phyloP scores from a whole-genome alignment of 2,888 invertebrate genomes.

The Pollenia labialis region DNA sequence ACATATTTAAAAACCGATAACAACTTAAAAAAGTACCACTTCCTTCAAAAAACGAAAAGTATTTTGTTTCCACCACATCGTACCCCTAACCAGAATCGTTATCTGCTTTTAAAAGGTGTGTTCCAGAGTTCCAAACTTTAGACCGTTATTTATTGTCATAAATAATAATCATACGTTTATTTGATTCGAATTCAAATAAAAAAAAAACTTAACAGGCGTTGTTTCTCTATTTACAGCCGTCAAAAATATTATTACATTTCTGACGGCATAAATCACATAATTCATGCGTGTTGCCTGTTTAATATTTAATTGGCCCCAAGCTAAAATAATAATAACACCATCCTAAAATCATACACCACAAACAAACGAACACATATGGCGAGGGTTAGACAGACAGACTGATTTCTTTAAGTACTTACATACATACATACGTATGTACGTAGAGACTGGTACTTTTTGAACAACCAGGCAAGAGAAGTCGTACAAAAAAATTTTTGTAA shows the following conservation, averaged over 20 bases:
- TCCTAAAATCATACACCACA: conserved; percentile 1
- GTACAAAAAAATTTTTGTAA: conserved; percentile 44
- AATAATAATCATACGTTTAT: conserved; percentile 64
- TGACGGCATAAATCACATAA: conserved; percentile 75
- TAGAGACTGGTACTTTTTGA: neutral
- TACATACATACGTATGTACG: no score
- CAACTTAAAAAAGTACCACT: neutral
- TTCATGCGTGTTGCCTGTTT: conserved; percentile 74
- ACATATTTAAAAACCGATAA: no score
- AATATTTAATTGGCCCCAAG: conserved; percentile 74
- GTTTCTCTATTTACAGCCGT: conserved; percentile 68
- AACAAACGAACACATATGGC: neutral
- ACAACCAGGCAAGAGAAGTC: conserved; percentile 18
- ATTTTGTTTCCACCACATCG: neutral
- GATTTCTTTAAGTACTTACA: conserved; percentile 21
- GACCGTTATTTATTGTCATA: conserved; percentile 69
- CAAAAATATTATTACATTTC: conserved; percentile 73
- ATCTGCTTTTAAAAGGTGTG: conserved; percentile 41
- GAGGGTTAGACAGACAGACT: neutral
- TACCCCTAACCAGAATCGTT: neutral
- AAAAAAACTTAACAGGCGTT: conserved; percentile 64
- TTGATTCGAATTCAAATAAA: conserved; percentile 57
- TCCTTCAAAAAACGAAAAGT: neutral
- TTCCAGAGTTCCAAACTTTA: conserved; percentile 33
- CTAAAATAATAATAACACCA: conserved; percentile 73